Conservation (phyloP, 2,797 vertebrate species). For the Xiphophorus birchmanni region DNA sequence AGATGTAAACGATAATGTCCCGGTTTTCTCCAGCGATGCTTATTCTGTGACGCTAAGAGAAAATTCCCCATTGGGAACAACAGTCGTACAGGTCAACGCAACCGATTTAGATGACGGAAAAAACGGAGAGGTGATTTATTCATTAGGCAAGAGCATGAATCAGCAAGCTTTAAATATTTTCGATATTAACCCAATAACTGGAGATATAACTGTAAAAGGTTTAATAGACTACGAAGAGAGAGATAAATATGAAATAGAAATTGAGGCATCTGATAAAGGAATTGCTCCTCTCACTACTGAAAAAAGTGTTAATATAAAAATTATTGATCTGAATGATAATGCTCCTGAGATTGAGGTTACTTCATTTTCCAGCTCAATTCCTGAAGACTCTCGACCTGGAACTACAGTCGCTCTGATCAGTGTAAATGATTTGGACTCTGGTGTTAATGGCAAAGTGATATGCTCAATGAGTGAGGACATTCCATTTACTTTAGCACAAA, state of each 20-base stretch:
- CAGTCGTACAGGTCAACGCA: slow-evolving; percentile 54
- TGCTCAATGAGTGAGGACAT: slow-evolving; percentile 53
- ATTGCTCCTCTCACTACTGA: slow-evolving; percentile 5
- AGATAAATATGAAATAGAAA: slow-evolving; percentile 53
- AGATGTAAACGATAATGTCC: slow-evolving; percentile 72
- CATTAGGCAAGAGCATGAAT: slow-evolving; percentile 27
- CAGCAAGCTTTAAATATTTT: neutral
- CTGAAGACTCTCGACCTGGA: slow-evolving; percentile 78
- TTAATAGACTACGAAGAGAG: slow-evolving; percentile 51
- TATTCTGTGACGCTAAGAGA: slow-evolving; percentile 55
- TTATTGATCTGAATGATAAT: slow-evolving; percentile 66
- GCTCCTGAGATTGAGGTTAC: slow-evolving; percentile 73
- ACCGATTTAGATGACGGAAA: slow-evolving; percentile 55
- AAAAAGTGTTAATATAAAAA: slow-evolving; percentile 45
- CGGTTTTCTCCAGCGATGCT: slow-evolving; percentile 40
- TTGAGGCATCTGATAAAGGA: slow-evolving; percentile 61
- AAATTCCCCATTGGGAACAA: slow-evolving; percentile 55
- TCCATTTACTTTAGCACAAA: slow-evolving; percentile 71
- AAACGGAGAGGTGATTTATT: slow-evolving; percentile 55
- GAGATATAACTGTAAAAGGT: slow-evolving; percentile 35
- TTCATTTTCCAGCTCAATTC: slow-evolving; percentile 70
- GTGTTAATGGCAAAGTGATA: slow-evolving; percentile 75
- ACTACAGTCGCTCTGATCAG: slow-evolving; percentile 84
- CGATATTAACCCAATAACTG: slow-evolving; percentile 29
- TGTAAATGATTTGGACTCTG: slow-evolving; percentile 80